Evolutionary conservation across 2,888 invertebrate genomes (phyloP).

Genomic region (Pollenia angustigena): DNA sequence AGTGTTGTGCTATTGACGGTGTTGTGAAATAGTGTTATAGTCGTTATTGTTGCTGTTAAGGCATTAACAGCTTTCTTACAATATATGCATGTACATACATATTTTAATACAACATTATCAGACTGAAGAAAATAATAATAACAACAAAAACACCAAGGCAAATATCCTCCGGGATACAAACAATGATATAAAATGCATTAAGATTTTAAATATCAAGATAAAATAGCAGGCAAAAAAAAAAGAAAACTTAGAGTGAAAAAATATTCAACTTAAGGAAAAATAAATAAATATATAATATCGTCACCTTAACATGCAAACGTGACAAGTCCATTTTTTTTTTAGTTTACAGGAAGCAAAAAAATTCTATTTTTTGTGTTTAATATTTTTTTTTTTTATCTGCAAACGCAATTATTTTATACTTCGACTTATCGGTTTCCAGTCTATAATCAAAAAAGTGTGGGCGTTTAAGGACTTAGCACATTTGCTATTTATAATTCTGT

Average conservation of each 20-base stretch:
- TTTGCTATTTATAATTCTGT: too few relatives aligned
- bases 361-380: too few relatives aligned
- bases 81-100: not conserved
- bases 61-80: slow-evolving; percentile 53
- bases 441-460: too few relatives aligned
- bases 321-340: too few relatives aligned
- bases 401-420: too few relatives aligned
- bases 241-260: slow-evolving; percentile 12
- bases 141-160: slow-evolving; percentile 24
- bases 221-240: slow-evolving; percentile 45
- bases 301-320: too few relatives aligned
- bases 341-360: too few relatives aligned
- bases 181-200: slow-evolving; percentile 73
- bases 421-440: too few relatives aligned
- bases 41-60: slow-evolving; percentile 34
- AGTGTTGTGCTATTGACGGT: not conserved
- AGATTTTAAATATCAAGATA: slow-evolving; percentile 73
- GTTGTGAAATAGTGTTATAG: not conserved
- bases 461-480: too few relatives aligned
- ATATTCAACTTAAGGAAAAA: not conserved
- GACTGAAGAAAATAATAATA: slow-evolving; percentile 22
- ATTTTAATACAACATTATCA: slow-evolving; percentile 1
- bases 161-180: slow-evolving; percentile 66
- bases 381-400: too few relatives aligned
- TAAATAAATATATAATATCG: slow-evolving; percentile 2